phyloP scores from a whole-genome alignment of 2,113 vertebrate species.

The Macroglossus sobrinus region DNA sequence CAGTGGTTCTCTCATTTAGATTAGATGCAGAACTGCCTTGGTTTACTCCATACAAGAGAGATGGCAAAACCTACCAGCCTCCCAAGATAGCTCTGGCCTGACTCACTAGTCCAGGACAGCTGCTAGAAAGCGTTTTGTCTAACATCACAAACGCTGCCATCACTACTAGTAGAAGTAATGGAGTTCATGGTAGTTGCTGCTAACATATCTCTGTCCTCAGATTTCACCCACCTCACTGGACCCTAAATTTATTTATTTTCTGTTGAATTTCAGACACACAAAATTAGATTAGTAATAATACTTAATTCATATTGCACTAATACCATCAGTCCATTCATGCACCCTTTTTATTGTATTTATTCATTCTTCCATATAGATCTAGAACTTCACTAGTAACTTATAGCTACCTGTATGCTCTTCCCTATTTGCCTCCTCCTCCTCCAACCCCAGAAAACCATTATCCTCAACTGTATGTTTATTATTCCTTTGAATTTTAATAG shows the following conservation, averaged over 20 bases:
- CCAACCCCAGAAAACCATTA: background rate
- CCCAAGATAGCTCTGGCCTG: background rate
- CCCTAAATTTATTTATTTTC: background rate
- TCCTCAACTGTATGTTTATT: background rate
- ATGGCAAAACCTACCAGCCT: background rate
- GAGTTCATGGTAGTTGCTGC: accelerated
- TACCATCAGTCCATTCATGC: background rate
- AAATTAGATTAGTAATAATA: background rate
- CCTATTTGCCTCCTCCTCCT: too few species aligned
- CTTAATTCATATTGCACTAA: background rate
- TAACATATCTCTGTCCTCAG: background rate
- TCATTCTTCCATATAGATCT: background rate
- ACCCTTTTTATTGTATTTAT: background rate
- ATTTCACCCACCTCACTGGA: background rate
- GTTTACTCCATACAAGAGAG: background rate
- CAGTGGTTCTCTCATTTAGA: background rate
- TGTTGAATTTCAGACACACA: background rate
- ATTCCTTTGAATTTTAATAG: background rate
- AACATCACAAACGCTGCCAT: background rate
- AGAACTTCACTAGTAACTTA: background rate
- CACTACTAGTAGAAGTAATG: background rate
- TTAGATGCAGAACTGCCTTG: background rate
- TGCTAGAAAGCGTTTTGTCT: background rate
- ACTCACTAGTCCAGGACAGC: background rate
- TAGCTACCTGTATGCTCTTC: background rate